Evolutionary conservation across 1,140 invertebrate species (phyloP), one percentile per base, ranked within the genome.

Genomic region (Cydia fagiglandana): DNA sequence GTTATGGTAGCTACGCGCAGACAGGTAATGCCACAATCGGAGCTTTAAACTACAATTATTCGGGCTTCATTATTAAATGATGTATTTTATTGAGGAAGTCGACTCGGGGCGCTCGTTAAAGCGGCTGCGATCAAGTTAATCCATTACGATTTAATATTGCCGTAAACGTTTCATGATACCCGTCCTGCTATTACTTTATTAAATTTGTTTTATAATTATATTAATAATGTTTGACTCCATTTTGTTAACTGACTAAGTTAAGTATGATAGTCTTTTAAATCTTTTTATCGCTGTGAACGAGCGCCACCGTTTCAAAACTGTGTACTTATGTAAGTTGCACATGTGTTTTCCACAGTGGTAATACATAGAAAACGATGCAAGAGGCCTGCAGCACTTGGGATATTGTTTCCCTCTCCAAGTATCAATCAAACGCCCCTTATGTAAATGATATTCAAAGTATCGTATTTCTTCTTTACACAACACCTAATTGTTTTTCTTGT

Each of bases 61-160:
- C 30, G 38, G 66, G n/a, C 45, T 70, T 70, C 34, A 45, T 70
- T 41, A 70, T 66, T 34, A 66, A 20, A 34, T 20, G 47, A 64
- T 17, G 61, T 84, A 90, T 89, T 92, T 92, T 91, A 92, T 92
- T 90, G 89, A 90, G 89, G 91, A 91, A 91, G 88, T 90, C 84
- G 80, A 84, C 87, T 81, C 87, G 80, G 84, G 85, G 79, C 84
- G 87, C 82, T 89, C 90, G 88, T 91, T 90, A 89, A 91, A 85
- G 81, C 85, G 85, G 82, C 76, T 83, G 83, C 86, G 86, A 89
- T 90, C 87, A 85, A 88, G 80, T 91, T 90, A 87, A 90, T 91
- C 88, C 88, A 90, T 91, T 91, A 91, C 84, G 78, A 88, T 91
- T 91, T 92, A 91, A 92, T 92, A 88, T 76, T 82, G 83, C 88